These are phyloP conservation scores for Ranitomeya imitator DNA, from an alignment of 2,113 vertebrate species.

Conservation along the genomic window DNA sequence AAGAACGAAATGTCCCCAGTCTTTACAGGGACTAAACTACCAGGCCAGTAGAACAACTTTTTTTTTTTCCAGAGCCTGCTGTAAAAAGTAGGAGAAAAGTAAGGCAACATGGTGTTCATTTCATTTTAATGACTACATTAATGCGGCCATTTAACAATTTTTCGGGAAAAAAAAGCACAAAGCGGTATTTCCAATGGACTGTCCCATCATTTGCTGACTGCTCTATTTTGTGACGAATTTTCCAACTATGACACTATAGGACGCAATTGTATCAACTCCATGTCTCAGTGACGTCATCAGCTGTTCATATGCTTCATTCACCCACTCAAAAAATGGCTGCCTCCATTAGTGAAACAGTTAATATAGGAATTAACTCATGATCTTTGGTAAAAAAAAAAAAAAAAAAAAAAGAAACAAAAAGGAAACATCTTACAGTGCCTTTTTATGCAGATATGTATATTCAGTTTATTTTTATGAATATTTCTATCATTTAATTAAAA, in stretches of 20 bases:
- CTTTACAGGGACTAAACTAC: not conserved
- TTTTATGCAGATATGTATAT: slow-evolving; percentile 70
- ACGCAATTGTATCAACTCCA: not conserved
- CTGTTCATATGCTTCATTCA: not conserved
- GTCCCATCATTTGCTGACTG: not conserved
- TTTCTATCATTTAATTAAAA: slow-evolving; percentile 68
- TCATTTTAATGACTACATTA: slow-evolving; percentile 60
- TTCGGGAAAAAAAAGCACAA: slow-evolving; percentile 65
- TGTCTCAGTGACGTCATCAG: not conserved
- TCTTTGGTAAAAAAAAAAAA: slow-evolving; percentile 90
- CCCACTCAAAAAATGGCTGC: not conserved
- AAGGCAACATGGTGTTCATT: slow-evolving; percentile 69
- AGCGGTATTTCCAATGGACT: slow-evolving; percentile 60
- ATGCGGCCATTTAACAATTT: not conserved
- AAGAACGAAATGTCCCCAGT: not conserved
- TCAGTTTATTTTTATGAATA: slow-evolving; percentile 72
- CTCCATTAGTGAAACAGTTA: not conserved
- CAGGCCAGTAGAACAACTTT: not conserved
- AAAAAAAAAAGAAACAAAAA: too few relatives aligned
- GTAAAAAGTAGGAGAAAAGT: slow-evolving; percentile 58
- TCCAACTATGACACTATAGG: not conserved
- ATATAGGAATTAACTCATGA: slow-evolving; percentile 68
- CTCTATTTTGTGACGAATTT: not conserved
- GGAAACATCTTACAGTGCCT: slow-evolving; percentile 76
- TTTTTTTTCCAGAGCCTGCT: not conserved